Base-by-base conservation (phyloP, 2,797 vertebrate species). In the Amphiprion clarkii region DNA sequence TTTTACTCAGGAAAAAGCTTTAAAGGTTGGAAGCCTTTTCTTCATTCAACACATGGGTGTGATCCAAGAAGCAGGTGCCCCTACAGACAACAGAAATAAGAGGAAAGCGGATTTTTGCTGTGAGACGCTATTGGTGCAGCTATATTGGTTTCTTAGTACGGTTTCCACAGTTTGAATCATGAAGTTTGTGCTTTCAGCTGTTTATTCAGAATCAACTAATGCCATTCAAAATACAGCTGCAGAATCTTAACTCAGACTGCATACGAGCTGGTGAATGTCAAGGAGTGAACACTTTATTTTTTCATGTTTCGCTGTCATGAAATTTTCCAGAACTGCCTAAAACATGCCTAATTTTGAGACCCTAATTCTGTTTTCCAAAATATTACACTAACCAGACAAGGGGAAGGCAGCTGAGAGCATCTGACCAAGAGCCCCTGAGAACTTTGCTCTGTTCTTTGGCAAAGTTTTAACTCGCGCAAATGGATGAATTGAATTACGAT, bases 401-500 rank as follows among this genome's bases (percentile, higher is more conserved):
- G 58, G n/a, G 5, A 66, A 56, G 29, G n/a, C 2, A 66, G 55
- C 2, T 42, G 53, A 79, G 48, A 67, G 25, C 4, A 49, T 66
- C 33, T 72, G 62, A 67, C 31, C 52, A 64, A 60, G 31, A 33
- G 2, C 10, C 14, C 5, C 12, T 1, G 3, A 52, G 54, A 29
- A 55, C 48, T 52, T 16, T n/a, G 29, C 14, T 79, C 65, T 6
- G 56, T 44, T 73, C 59, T 74, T 80, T 75, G 11, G 57, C 29
- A 69, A 65, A 58, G 33, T 8, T 59, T 27, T 46, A 78, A 59
- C n/a, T 29, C 16, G 13, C 54, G 36, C 12, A 48, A 65, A 62
- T 49, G 10, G 7, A 70, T 66, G 39, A 44, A 64, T 8, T 63
- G 19, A 78, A 56, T 29, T 79, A 10, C 36, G 44, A 70, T 7